Base-by-base conservation (phyloP, 2,113 vertebrate genomes). In the Rutilus rutilus region DNA sequence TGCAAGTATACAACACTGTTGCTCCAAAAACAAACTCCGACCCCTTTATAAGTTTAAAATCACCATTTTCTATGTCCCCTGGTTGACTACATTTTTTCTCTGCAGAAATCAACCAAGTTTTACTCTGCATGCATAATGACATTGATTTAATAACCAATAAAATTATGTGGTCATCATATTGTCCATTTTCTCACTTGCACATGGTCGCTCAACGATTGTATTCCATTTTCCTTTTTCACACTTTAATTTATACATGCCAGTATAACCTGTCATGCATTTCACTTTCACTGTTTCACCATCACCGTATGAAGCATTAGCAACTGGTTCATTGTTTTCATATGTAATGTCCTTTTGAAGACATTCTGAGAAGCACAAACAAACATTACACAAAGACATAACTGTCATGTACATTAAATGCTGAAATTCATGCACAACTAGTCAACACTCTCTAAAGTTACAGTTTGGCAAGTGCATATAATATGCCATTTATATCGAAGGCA, bases 11-110 rank as follows among this genome's bases (percentile, higher is more conserved):
- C 25, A 79, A 64, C 87, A 97, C 96, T 86, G 92, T 88, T 85
- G 96, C 95, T 77, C 97, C 98, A 92, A 96, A 98, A 54, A 95
- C 95, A 93, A 97, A 98, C 64, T 93, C 95, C 0, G 60, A 30
- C 90, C 93, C 96, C 0, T 0, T 12, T 6, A 2, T 82, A 39
- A 99, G 95, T 0, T 90, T 62, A 87, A 99, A 98, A 78, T 92
- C 93, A 25, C 95, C 96, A 93, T 95, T 96, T 3, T 82, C 78
- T 1, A 81, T 92, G n/a, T 98, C 97, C 19, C 97, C 97, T 14
- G 97, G 98, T 88, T 97, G 95, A 73, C 95, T 96, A 87, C 98
- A 99, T 39, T 95, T 89, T 45, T 65, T 96, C 87, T 91, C 97
- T 99, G 86, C 25, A 92, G 87, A 23, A 21, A 73, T 45, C 15